Evolutionary conservation across 2,888 invertebrate genomes (phyloP).

Genomic region (Scaptomyza tumidula): DNA sequence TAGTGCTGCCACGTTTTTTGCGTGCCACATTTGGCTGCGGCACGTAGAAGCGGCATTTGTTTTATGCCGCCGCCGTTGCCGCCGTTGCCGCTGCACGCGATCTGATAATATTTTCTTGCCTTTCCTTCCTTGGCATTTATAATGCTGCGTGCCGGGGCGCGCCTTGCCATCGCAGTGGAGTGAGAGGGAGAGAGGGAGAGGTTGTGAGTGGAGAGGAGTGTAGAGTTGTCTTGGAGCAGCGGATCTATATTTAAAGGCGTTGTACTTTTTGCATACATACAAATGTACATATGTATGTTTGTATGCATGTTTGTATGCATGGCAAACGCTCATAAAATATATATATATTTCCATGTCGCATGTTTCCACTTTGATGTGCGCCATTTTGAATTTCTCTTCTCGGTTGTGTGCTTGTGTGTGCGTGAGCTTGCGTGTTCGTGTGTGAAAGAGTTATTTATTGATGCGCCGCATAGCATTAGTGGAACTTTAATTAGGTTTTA

Average conservation of each 20-base stretch:
- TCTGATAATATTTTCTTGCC: constrained; percentile 69
- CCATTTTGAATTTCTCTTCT: constrained; percentile 71
- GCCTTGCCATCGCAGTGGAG: constrained; percentile 34
- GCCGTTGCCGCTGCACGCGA: constrained; percentile 70
- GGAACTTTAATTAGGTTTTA: constrained; percentile 47
- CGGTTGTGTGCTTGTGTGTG: too few species aligned
- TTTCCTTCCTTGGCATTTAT: constrained; percentile 62
- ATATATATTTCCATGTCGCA: constrained; percentile 68
- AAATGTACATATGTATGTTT: not conserved
- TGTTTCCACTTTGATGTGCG: constrained; percentile 68
- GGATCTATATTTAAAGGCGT: constrained; percentile 27
- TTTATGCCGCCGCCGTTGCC: constrained; percentile 39
- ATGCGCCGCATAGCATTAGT: constrained; percentile 39
- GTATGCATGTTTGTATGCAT: constrained; percentile 24
- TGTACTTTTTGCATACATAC: constrained; percentile 57
- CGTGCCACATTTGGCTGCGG: constrained; percentile 67
- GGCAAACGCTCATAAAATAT: constrained; percentile 59
- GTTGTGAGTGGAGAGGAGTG: not conserved
- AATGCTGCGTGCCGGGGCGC: constrained; percentile 71
- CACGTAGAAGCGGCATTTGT: constrained; percentile 75
- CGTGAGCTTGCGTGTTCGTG: constrained; percentile 19
- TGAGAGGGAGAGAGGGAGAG: not conserved
- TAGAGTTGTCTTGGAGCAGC: not conserved
- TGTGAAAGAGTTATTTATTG: constrained; percentile 58
- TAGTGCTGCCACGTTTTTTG: constrained; percentile 30